Evolutionary conservation across 2,888 invertebrate genomes (phyloP), one percentile per base, ranked within the genome.

Genomic region (Stenoptilia bipunctidactyla): DNA sequence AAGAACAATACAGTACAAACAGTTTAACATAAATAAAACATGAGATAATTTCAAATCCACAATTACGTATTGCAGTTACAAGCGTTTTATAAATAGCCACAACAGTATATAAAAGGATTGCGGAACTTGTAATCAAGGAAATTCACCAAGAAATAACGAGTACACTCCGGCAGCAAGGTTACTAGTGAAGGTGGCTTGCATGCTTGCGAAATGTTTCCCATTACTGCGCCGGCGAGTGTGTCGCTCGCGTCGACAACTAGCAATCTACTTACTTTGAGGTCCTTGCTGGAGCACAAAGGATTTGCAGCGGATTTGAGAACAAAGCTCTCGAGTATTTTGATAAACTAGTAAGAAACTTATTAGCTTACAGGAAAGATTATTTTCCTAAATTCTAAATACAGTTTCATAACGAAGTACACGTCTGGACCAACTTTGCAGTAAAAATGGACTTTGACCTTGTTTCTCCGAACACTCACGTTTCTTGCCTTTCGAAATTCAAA

Each of bases 51-150:
- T 20, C 20, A 20, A 5, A 20, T 20, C 36, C 15, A 36, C 15
- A 15, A 15, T 36, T 36, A 36, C 36, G 5, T 8, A n/a, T 2
- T 20, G 20, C 15, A n/a, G 51, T 45, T 52, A 52, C 50, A 52
- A 61, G 48, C 52, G 47, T 34, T 45, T 46, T 50, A 49, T 48
- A 59, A 51, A 53, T 40, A 53, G 59, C 59, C 50, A 49, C 61
- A 65, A 61, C 61, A 60, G 57, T 60, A 46, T 42, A 47, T 55
- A 54, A 61, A 56, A 55, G 56, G 57, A 60, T 65, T 58, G 58
- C 68, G 71, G 73, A 73, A 73, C 62, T 55, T 56, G 10, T 12
- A 12, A 55, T 61, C 64, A 63, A 76, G 79, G 80, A 76, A 77
- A 73, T 64, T 56, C 53, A 52, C 53, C 53, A 30, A 30, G 30